A percentile compares a stretch with the other conserved stretches of the same genome.
Evolutionary conservation across 2,113 vertebrate species (phyloP).

Genomic region (Cyanoliseus patagonus): DNA sequence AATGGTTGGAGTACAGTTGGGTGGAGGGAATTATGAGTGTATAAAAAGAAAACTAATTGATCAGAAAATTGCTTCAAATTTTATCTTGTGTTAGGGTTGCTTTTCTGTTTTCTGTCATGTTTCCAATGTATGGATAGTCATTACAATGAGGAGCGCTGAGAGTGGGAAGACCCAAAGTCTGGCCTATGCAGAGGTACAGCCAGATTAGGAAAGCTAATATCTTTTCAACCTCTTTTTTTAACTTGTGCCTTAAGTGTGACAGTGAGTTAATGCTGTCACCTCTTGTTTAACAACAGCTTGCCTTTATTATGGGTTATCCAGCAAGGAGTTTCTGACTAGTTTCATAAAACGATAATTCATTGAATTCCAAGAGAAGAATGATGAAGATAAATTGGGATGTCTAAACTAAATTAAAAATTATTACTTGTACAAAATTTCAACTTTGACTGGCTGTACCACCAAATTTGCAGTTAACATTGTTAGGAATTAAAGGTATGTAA

Average conservation of each 20-base stretch:
- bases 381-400: conserved; percentile 70
- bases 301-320: conserved; percentile 39
- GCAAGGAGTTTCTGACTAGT: conserved; percentile 20
- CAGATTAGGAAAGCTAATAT: background rate
- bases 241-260: background rate
- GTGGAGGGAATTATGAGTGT: background rate
- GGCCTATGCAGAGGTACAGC: background rate
- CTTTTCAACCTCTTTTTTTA: background rate
- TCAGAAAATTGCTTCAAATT: background rate
- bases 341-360: conserved; percentile 54
- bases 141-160: background rate
- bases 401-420: conserved; percentile 73
- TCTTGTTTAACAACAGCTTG: conserved; percentile 8
- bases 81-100: background rate
- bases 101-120: background rate
- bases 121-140: background rate
- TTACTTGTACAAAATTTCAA: conserved; percentile 54
- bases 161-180: background rate
- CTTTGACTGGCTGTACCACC: background rate
- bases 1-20: background rate
- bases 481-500: conserved; percentile 63
- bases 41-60: conserved; percentile 15
- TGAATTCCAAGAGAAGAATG: background rate
- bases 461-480: conserved; percentile 46
- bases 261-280: background rate